These are phyloP conservation scores for Scaptomyza tumidula DNA, from an alignment of 2,888 invertebrate genomes.

Conservation along the genomic window DNA sequence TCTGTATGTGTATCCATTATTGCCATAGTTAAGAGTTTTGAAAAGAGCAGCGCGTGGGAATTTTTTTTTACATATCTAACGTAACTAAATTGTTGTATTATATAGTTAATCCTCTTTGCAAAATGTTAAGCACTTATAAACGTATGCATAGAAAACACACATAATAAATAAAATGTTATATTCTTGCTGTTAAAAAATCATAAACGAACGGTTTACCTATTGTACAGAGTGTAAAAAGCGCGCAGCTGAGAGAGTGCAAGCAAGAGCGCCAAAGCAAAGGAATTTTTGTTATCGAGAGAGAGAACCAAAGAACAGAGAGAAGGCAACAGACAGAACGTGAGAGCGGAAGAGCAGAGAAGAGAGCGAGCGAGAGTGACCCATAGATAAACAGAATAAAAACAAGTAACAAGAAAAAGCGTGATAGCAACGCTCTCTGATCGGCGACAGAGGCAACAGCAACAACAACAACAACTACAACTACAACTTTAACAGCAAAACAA, in stretches of 20 bases:
- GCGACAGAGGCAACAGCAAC: constrained; percentile 26
- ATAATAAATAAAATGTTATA: neutral
- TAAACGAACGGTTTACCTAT: constrained; percentile 29
- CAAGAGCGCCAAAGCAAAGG: constrained; percentile 34
- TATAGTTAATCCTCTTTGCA: neutral
- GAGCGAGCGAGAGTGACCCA: constrained; percentile 28
- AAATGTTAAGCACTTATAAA: neutral
- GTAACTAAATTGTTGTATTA: neutral
- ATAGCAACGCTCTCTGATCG: constrained; percentile 53
- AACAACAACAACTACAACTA: constrained; percentile 36
- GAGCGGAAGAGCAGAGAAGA: constrained; percentile 1
- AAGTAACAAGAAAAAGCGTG: constrained; percentile 56
- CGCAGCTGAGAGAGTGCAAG: constrained; percentile 34
- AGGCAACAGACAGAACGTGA: constrained; percentile 11
- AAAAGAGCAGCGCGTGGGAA: neutral
- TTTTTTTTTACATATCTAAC: neutral
- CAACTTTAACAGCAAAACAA: constrained; percentile 36
- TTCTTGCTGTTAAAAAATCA: neutral
- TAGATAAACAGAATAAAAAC: constrained; percentile 45
- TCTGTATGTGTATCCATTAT: neutral
- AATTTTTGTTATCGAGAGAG: constrained; percentile 37
- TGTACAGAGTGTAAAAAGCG: constrained; percentile 64
- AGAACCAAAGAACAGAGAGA: constrained; percentile 3
- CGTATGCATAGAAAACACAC: neutral
- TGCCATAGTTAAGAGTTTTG: constrained; percentile 8